These are phyloP conservation scores for Nylanderia fulva DNA, from an alignment of 1,140 invertebrate genomes.

Conservation along the genomic window DNA sequence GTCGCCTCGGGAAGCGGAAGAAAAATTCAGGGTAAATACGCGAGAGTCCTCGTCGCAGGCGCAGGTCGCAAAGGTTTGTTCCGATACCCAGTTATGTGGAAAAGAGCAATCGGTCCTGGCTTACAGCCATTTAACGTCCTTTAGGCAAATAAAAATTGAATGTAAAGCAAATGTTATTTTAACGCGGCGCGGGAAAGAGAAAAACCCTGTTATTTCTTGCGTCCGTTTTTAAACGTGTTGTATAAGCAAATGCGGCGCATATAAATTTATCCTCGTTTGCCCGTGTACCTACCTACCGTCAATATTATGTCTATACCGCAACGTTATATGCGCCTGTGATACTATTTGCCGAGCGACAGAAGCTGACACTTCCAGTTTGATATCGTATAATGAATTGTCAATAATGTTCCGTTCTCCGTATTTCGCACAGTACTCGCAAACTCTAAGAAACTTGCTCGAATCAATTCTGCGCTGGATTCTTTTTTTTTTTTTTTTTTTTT, in stretches of 20 bases:
- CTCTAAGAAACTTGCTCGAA: background rate
- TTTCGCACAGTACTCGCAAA: background rate
- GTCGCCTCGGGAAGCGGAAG: background rate
- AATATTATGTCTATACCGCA: slow-evolving; percentile 33
- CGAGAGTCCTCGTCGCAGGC: background rate
- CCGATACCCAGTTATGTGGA: background rate
- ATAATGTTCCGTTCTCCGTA: slow-evolving; percentile 5
- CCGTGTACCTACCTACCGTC: background rate
- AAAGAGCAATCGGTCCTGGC: slow-evolving; percentile 26
- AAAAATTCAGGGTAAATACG: slow-evolving; percentile 18
- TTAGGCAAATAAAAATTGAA: slow-evolving; percentile 41
- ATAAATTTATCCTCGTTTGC: slow-evolving; percentile 15
- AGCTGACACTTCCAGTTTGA: slow-evolving; percentile 36
- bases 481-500: background rate
- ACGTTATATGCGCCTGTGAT: slow-evolving; percentile 3
- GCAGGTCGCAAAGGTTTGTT: slow-evolving; percentile 3
- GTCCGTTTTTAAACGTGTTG: slow-evolving; percentile 10
- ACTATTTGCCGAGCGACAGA: slow-evolving; percentile 10
- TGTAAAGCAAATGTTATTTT: slow-evolving; percentile 47
- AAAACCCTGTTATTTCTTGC: slow-evolving; percentile 36
- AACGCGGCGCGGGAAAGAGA: slow-evolving; percentile 5
- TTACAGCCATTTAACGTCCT: slow-evolving; percentile 45
- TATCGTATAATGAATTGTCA: slow-evolving; percentile 29
- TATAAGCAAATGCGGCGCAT: background rate
- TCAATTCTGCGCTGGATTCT: background rate